Evolutionary conservation across 2,113 vertebrate species (phyloP).

Genomic region (Zosterops borbonicus): DNA sequence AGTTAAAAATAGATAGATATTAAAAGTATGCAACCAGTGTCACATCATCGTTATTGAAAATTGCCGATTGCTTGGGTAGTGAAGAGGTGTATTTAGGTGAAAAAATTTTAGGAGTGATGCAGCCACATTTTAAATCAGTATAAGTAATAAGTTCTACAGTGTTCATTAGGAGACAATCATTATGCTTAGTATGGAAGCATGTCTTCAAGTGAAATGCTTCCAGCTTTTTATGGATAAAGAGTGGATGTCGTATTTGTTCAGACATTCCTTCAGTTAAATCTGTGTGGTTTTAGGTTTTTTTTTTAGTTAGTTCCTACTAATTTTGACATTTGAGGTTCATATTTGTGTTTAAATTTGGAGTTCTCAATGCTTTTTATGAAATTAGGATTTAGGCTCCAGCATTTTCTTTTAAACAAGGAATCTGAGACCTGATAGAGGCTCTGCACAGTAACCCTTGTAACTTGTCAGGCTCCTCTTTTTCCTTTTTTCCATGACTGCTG

Average conservation of each 20-base stretch:
- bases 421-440: neutral
- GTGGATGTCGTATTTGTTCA: neutral
- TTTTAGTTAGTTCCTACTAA: neutral
- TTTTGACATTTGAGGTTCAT: neutral
- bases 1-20: neutral
- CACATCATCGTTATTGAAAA: neutral
- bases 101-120: neutral
- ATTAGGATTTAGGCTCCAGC: neutral
- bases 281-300: rapidly evolving
- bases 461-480: neutral
- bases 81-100: neutral
- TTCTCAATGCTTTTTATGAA: neutral
- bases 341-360: neutral
- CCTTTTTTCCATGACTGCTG: slow-evolving; percentile 85
- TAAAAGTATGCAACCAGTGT: neutral
- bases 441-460: neutral
- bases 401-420: neutral
- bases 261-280: neutral
- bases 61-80: neutral
- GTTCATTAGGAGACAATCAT: neutral
- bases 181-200: neutral
- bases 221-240: neutral
- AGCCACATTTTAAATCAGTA: neutral
- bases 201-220: neutral
- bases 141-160: neutral